phyloP scores from a whole-genome alignment of 2,888 invertebrate species.

The Drosophila mercatorum region DNA sequence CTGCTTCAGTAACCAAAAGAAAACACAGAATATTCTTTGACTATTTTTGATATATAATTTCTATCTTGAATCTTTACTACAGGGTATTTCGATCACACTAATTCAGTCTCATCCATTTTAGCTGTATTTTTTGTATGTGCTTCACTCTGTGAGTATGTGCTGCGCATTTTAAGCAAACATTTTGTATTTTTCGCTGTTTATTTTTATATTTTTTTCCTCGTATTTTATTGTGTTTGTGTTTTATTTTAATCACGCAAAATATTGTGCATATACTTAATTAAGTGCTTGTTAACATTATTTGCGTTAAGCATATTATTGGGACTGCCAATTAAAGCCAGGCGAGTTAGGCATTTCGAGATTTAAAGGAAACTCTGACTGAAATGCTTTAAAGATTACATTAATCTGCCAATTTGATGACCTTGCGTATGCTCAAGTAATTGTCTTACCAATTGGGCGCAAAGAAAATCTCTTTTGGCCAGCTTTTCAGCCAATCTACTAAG shows the following conservation, averaged over 20 bases:
- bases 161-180: constrained; percentile 63
- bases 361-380: not conserved
- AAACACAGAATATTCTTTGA: too few species aligned
- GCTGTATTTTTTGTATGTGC: constrained; percentile 17
- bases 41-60: too few species aligned
- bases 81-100: not conserved
- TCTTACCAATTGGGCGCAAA: not conserved
- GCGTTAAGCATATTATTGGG: constrained; percentile 47
- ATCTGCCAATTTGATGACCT: not conserved
- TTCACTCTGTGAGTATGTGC: constrained; percentile 41
- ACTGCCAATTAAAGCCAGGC: constrained; percentile 35
- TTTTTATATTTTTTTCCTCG: constrained; percentile 12
- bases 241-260: constrained; percentile 74
- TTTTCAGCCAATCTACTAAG: constrained; percentile 16
- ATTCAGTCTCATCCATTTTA: too few species aligned
- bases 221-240: constrained; percentile 50
- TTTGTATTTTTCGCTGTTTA: constrained; percentile 30
- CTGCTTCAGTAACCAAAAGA: too few species aligned
- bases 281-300: constrained; percentile 77
- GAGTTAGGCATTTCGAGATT: not conserved
- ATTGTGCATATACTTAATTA: constrained; percentile 74
- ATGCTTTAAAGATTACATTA: not conserved
- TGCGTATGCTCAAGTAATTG: not conserved
- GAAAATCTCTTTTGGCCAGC: not conserved
- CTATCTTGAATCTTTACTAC: too few species aligned